Base-by-base conservation (phyloP, 2,888 invertebrate species). In the Cheilosia vernalis region DNA sequence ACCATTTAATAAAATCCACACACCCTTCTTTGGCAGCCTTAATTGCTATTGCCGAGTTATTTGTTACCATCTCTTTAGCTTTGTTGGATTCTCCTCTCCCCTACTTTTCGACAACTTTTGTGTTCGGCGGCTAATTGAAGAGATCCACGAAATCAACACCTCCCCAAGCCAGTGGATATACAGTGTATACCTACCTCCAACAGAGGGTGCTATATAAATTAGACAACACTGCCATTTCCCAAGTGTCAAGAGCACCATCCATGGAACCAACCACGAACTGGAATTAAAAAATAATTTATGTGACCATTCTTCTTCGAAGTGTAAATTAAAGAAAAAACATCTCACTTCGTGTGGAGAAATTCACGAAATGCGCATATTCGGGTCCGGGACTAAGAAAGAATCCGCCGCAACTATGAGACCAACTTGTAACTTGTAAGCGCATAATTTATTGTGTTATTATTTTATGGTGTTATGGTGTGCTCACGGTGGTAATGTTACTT, bases 251-350 rank as follows among this genome's bases (percentile, higher is more conserved):
- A 30, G 21, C 44, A 17, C 15, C 60, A 51, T 17, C 33, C 15
- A 44, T 15, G 3, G 13, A n/a, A 44, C 4, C 73, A 63, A 10
- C 66, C 58, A 53, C 33, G 58, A 67, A 77, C 42, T 56, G 42
- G 21, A 42, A 60, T 67, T 67, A 51, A 58, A 82, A 30, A 77
- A 74, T 87, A 87, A 87, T 87, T 87, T 83, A 87, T 83, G 74
- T 70, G 61, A 64, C 66, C 78, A 83, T 74, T 79, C 69, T 69
- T 61, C 47, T 40, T 42, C 44, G 60, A 51, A 61, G 74, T 69
- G 74, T 76, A 70, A 87, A 72, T 83, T 67, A 79, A 67, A 61
- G 42, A 53, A 61, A 61, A 49, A 67, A 61, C 73, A 73, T 73
- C 73, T 67, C 56, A 60, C 66, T 60, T 17, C 58, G 37, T 27